Evolutionary conservation across 2,797 vertebrate species (phyloP), one percentile per base, ranked within the genome.

Genomic region (Sparus aurata): DNA sequence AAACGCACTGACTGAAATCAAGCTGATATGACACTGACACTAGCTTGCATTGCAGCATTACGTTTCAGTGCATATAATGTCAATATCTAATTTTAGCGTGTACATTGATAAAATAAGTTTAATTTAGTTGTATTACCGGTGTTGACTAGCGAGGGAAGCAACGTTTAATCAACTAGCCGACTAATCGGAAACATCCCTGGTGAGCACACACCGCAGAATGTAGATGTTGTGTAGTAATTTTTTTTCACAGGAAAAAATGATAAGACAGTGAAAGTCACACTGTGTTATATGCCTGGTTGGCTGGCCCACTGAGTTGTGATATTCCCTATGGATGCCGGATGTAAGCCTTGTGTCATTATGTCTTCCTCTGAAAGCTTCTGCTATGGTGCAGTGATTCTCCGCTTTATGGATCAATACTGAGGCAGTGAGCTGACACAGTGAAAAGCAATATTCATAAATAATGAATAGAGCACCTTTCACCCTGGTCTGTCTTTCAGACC

Each of bases 391-490:
- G 66, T 25, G 57, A 86, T 80, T 85, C 85, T 88, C 75, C 41
- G 43, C 74, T 86, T 86, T 87, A 78, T 77, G 64, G 94, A 95
- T 96, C 95, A 91, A 96, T 95, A 93, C 80, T 20, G 80, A 87
- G 89, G 86, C 85, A 88, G 76, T 69, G 85, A 90, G 94, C 94
- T 95, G 94, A 95, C 92, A 90, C 87, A 63, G 90, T 92, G 93
- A 92, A 95, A 95, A 95, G 93, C 92, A 94, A 94, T 95, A 93
- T 95, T 95, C 92, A 95, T 96, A 93, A 94, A 95, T 96, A 94
- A 95, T 96, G 90, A 93, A 95, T 77, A 65, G 73, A 64, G 46
- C 75, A 63, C 85, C 87, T 89, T 92, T 92, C 86, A 84, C 84
- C 85, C 78, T 52, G 22, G 69, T 58, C 63, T 38, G 22, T 81